Percentiles rank a stretch among this genome's conserved stretches.
phyloP scores from a whole-genome alignment of 2,113 vertebrate species.

The Octodon degus region DNA sequence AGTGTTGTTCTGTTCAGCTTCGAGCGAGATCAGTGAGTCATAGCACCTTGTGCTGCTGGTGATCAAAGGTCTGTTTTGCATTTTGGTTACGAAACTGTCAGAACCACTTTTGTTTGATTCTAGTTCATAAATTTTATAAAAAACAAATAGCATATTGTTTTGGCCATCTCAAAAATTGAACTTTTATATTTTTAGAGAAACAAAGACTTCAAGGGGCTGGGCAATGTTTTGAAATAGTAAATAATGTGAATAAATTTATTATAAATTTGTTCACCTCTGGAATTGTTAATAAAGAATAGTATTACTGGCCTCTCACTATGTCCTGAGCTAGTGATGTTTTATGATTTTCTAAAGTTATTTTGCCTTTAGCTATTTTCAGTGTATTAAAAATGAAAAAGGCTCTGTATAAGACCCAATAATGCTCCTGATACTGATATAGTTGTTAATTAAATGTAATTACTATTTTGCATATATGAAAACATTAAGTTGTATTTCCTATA shows the following conservation, averaged over 20 bases:
- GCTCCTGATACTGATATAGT: slow-evolving; percentile 71
- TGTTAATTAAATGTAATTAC: slow-evolving; percentile 83
- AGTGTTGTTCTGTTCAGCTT: background rate
- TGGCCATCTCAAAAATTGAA: background rate
- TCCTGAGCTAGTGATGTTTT: background rate
- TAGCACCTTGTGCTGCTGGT: background rate
- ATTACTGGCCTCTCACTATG: background rate
- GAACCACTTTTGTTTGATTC: background rate
- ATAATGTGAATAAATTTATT: background rate
- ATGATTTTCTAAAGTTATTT: background rate
- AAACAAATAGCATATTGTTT: background rate
- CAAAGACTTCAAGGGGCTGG: background rate
- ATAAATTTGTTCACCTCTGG: background rate
- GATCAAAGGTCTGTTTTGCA: background rate
- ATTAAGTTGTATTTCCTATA: slow-evolving; percentile 83
- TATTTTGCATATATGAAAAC: slow-evolving; percentile 85
- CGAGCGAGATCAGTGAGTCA: background rate
- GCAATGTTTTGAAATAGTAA: background rate
- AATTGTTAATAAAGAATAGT: slow-evolving; percentile 9
- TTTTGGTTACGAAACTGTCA: background rate
- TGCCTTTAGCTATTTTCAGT: slow-evolving; percentile 79
- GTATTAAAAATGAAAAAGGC: slow-evolving; percentile 70
- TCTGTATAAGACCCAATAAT: slow-evolving; percentile 72
- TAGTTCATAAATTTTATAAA: background rate
- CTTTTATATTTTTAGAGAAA: background rate